Evolutionary conservation across 2,888 invertebrate species (phyloP).

Genomic region (Globia sparganii): DNA sequence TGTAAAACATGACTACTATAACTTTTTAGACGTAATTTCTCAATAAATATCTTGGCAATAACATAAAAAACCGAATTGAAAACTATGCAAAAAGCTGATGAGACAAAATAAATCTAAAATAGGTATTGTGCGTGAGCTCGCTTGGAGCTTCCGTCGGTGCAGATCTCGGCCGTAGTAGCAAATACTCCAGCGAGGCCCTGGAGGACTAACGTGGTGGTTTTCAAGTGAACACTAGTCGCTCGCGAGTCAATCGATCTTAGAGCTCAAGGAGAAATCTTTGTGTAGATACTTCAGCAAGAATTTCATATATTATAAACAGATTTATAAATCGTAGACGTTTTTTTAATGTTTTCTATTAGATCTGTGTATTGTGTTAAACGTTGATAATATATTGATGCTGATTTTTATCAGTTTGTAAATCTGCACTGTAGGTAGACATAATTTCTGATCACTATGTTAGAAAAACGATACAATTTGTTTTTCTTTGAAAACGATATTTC

Average conservation of each 20-base stretch:
- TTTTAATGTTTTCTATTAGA: slow-evolving; percentile 13
- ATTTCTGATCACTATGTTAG: neutral
- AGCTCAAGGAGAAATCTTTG: too few species aligned
- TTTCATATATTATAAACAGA: slow-evolving; percentile 33
- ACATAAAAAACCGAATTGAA: neutral
- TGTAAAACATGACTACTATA: neutral
- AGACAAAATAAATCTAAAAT: slow-evolving; percentile 25
- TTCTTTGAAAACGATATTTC: slow-evolving; percentile 16
- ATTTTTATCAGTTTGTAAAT: neutral
- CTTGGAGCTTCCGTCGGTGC: too few species aligned
- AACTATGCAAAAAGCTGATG: slow-evolving; percentile 13
- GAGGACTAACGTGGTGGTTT: too few species aligned
- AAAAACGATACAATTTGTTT: slow-evolving; percentile 19
- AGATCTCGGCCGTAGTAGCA: too few species aligned
- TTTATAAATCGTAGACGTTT: slow-evolving; percentile 23
- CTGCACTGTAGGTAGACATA: neutral
- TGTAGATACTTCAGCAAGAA: slow-evolving; percentile 16
- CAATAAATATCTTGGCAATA: neutral
- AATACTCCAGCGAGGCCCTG: too few species aligned
- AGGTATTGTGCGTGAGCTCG: neutral
- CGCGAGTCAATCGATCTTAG: too few species aligned
- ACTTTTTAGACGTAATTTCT: neutral
- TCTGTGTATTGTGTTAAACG: neutral
- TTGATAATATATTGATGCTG: slow-evolving; percentile 7
- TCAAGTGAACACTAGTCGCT: too few species aligned